Conservation (phyloP, 2,113 vertebrate species). For the Phalacrocorax pelagicus region DNA sequence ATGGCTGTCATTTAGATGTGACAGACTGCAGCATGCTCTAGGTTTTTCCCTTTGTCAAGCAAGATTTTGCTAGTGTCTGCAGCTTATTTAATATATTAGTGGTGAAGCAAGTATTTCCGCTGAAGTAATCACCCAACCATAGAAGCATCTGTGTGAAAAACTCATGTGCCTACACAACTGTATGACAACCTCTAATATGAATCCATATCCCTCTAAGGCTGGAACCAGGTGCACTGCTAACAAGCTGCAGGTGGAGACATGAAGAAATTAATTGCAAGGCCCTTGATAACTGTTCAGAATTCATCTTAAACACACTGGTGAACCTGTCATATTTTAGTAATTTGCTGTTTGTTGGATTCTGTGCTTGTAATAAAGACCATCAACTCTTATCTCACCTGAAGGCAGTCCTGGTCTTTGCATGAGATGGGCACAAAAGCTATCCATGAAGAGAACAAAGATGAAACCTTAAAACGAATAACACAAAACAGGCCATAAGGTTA, state of each 20-base stretch:
- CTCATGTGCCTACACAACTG: background rate
- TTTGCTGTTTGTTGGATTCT: background rate
- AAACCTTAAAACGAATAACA: background rate
- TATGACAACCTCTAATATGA: background rate
- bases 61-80: background rate
- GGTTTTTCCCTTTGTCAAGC: background rate
- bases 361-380: background rate
- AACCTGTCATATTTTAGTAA: background rate
- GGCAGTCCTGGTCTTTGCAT: background rate
- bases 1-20: background rate
- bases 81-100: background rate
- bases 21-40: background rate
- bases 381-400: background rate
- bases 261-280: background rate
- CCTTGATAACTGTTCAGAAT: background rate
- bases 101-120: background rate
- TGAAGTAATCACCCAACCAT: background rate
- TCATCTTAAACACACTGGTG: background rate
- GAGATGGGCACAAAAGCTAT: background rate
- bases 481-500: background rate
- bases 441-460: background rate
- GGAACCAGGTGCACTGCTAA: conserved; percentile 13
- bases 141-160: conserved; percentile 1
- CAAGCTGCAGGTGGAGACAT: conserved; percentile 3
- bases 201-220: background rate